phyloP scores from a whole-genome alignment of 2,888 invertebrate genomes.

The Dysmachus trigonus region DNA sequence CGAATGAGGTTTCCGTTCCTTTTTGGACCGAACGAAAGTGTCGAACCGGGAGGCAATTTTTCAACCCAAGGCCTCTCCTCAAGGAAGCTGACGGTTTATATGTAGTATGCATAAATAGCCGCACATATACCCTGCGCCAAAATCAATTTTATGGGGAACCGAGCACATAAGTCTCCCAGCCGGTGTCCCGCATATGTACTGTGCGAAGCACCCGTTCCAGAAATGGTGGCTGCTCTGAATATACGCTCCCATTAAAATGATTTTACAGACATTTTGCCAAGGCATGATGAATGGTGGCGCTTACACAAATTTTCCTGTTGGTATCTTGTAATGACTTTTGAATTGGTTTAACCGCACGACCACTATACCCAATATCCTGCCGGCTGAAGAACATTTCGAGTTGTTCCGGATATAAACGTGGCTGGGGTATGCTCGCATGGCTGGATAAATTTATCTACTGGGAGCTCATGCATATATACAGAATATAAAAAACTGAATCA shows the following conservation, averaged over 20 bases:
- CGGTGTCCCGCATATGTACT: not conserved
- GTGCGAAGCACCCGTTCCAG: not conserved
- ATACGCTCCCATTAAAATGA: constrained; percentile 17
- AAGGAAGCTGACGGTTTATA: not conserved
- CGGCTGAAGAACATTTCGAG: constrained; percentile 1
- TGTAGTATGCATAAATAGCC: not conserved
- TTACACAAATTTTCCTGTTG: constrained; percentile 24
- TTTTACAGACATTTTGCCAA: constrained; percentile 10
- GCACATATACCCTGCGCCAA: not conserved
- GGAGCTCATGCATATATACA: not conserved
- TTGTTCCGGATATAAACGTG: not conserved
- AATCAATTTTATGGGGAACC: constrained; percentile 14
- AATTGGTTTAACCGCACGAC: constrained; percentile 33
- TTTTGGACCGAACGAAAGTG: not conserved
- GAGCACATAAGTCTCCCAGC: not conserved
- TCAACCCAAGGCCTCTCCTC: not conserved
- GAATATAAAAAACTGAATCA: not conserved
- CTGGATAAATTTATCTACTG: not conserved
- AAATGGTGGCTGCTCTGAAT: not conserved
- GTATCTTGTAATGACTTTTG: constrained; percentile 36
- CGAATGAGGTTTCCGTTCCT: not conserved
- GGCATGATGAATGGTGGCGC: constrained; percentile 13
- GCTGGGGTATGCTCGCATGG: not conserved
- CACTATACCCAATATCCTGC: not conserved
- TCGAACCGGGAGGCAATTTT: not conserved